Evolutionary conservation across 2,888 invertebrate species (phyloP).

Genomic region (Brachypalpus laphriformis): DNA sequence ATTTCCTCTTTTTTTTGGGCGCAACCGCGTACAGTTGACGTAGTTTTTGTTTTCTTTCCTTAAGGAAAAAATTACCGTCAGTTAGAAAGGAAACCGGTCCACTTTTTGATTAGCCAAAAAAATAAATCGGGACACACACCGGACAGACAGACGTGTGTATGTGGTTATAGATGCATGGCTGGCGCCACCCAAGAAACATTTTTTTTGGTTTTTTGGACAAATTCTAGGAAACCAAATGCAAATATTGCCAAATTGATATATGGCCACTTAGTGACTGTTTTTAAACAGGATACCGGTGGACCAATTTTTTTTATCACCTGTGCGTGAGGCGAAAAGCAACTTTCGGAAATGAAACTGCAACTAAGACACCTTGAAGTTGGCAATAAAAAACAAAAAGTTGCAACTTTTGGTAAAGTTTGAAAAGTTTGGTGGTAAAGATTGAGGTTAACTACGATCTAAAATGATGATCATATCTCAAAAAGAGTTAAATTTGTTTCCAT

Average conservation of each 20-base stretch:
- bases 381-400: background rate
- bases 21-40: constrained; percentile 17
- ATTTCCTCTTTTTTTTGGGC: constrained; percentile 62
- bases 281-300: constrained; percentile 37
- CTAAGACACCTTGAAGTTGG: constrained; percentile 39
- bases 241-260: constrained; percentile 67
- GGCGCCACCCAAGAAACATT: constrained; percentile 57
- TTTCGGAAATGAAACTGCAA: constrained; percentile 65
- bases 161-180: background rate
- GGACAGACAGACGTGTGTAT: background rate
- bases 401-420: background rate
- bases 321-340: constrained; percentile 59
- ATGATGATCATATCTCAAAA: constrained; percentile 11
- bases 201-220: constrained; percentile 41
- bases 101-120: constrained; percentile 41
- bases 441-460: constrained; percentile 29
- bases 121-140: constrained; percentile 30
- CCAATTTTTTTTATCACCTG: constrained; percentile 6
- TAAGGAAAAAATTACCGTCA: constrained; percentile 41
- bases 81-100: constrained; percentile 73
- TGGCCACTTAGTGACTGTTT: constrained; percentile 35
- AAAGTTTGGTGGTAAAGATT: no score
- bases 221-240: constrained; percentile 68
- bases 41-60: constrained; percentile 27
- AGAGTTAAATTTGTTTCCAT: background rate